phyloP scores from a whole-genome alignment of 2,113 vertebrate genomes.

The Microtus pennsylvanicus region DNA sequence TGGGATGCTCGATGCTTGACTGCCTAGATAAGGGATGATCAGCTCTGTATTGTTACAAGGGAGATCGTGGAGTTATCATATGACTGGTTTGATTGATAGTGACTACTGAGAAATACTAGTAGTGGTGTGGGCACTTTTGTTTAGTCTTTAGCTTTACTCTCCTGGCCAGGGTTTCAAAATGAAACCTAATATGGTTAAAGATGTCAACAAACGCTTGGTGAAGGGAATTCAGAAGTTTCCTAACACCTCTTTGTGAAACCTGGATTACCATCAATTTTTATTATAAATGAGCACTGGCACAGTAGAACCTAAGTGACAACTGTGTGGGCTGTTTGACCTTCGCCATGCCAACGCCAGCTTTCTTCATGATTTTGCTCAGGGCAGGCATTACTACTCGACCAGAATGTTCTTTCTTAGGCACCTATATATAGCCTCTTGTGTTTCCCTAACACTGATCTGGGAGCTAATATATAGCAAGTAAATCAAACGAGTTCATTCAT shows the following conservation, averaged over 20 bases:
- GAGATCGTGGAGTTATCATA: neutral
- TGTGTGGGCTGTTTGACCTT: neutral
- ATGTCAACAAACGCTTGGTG: neutral
- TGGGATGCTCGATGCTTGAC: neutral
- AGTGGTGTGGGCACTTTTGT: neutral
- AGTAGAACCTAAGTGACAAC: neutral
- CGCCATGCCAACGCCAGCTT: neutral
- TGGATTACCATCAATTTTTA: neutral
- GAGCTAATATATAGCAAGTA: neutral
- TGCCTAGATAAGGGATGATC: neutral
- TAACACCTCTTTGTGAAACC: slow-evolving; percentile 12
- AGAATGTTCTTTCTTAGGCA: neutral
- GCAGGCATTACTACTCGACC: slow-evolving; percentile 7
- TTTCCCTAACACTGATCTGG: neutral
- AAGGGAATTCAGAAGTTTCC: neutral
- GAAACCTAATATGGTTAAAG: neutral
- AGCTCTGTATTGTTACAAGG: neutral
- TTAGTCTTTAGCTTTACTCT: neutral
- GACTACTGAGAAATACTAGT: neutral
- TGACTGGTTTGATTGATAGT: neutral
- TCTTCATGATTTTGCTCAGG: neutral
- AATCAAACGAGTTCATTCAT: neutral
- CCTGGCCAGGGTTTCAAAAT: neutral
- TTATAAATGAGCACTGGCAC: neutral
- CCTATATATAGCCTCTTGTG: neutral